Evolutionary conservation across 1,140 invertebrate genomes (phyloP).

Genomic region (Mercenaria mercenaria): DNA sequence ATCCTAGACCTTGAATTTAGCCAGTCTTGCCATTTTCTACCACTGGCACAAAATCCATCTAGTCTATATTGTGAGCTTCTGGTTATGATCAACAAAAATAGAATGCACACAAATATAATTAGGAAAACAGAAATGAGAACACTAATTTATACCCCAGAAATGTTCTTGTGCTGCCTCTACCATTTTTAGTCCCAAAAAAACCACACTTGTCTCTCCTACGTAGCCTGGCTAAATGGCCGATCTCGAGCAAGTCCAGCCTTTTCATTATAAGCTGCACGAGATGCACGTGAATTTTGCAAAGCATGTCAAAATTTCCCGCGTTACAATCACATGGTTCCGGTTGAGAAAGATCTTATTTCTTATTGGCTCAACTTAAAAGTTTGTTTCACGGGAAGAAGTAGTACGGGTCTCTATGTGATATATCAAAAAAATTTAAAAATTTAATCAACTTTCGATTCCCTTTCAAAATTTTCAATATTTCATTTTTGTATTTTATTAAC

Average conservation of each 20-base stretch:
- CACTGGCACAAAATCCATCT: no score
- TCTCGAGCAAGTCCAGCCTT: background rate
- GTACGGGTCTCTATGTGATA: no score
- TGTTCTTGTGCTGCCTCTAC: constrained; percentile 65
- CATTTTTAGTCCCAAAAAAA: constrained; percentile 3
- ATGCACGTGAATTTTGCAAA: constrained; percentile 27
- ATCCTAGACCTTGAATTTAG: no score
- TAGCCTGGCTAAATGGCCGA: constrained; percentile 12
- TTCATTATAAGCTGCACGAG: background rate
- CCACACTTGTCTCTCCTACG: background rate
- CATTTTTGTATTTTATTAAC: background rate
- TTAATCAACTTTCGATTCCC: no score
- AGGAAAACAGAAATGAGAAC: no score
- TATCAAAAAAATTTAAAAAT: no score
- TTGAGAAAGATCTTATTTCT: background rate
- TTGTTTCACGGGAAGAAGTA: background rate
- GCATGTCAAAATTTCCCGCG: constrained; percentile 20
- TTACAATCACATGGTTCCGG: background rate
- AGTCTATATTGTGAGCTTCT: no score
- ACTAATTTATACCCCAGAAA: constrained; percentile 73
- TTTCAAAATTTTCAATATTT: background rate
- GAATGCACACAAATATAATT: no score
- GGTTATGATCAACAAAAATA: no score
- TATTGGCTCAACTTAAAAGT: background rate
- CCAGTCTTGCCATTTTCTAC: no score